phyloP scores from a whole-genome alignment of 2,113 vertebrate species.

The Mionectes macconnelli region DNA sequence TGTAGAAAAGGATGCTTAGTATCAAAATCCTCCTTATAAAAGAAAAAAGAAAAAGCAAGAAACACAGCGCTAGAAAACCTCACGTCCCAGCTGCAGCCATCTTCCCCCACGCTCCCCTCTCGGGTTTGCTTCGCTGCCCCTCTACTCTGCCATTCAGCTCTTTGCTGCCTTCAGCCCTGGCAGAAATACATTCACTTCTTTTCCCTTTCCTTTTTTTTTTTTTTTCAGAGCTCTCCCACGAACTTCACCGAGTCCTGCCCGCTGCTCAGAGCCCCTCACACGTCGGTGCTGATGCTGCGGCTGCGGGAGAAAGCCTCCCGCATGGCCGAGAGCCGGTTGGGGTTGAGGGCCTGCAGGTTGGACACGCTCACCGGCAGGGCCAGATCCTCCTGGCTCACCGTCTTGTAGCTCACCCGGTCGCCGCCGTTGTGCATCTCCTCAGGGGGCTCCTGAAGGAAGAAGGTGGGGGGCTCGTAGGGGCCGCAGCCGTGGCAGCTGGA shows the following conservation, averaged over 20 bases:
- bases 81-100: accelerated
- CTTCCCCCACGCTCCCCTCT: accelerated
- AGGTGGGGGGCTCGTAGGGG: constrained; percentile 83
- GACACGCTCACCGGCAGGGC: constrained; percentile 78
- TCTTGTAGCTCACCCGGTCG: constrained; percentile 82
- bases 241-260: background rate
- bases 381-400: constrained; percentile 86
- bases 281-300: constrained; percentile 96
- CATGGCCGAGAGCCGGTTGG: constrained; percentile 91
- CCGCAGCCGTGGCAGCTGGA: constrained; percentile 87
- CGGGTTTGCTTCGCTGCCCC: background rate
- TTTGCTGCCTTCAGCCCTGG: background rate
- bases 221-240: background rate
- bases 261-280: constrained; percentile 65
- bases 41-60: background rate
- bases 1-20: background rate
- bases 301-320: constrained; percentile 92
- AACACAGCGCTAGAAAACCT: background rate
- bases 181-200: background rate
- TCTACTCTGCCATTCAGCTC: background rate
- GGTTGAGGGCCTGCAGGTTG: constrained; percentile 87
- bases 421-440: constrained; percentile 86
- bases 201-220: background rate
- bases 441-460: constrained; percentile 89
- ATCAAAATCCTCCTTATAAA: constrained; percentile 59